Base-by-base conservation (phyloP, 64 coral and sea anemone genomes). In the Actinia tenebrosa region DNA sequence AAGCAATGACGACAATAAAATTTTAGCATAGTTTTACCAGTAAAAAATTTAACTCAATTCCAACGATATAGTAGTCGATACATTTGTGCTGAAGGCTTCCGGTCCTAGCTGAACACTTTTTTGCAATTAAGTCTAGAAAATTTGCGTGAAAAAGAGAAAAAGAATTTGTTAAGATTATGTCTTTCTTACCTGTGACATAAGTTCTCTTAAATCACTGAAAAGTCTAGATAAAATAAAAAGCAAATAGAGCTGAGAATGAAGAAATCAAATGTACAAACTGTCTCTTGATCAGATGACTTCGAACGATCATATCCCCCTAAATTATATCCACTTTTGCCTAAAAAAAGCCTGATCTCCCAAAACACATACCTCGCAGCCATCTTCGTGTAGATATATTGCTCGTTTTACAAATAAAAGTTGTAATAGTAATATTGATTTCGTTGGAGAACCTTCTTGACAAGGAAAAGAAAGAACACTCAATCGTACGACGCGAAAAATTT, bases 401-500 rank as follows among this genome's bases (percentile, higher is more conserved):
- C n/a, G n/a, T 23, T 66, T 66, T 9, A 5, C 42, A 14, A 30
- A n/a, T 4, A 42, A 27, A 75, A 30, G 20, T 14, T 66, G 1
- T 27, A 42, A 42, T 42, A 30, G 42, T 42, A 75, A 30, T 37
- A 30, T 75, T 42, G 1, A 13, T 2, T 2, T 30, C 69, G n/a
- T 75, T 75, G 1, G 15, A 30, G n/a, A 42, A 75, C 26, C 69
- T 75, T 30, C 56, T 37, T 58, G 56, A 58, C 13, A 6, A 14
- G 25, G 1, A 75, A 27, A 75, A 42, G 69, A 75, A 75, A 75
- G n/a, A 68, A 63, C 43, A 78, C 79, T 89, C 3, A 9, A 53
- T 58, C 88, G 87, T n/a, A 80, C 52, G 53, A 44, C 83, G 69
- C 69, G 53, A 7, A 10, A 77, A 52, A n/a, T 92, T 92, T 95